Base-by-base conservation (phyloP, 2,113 vertebrate genomes). In the Microtus richardsoni region DNA sequence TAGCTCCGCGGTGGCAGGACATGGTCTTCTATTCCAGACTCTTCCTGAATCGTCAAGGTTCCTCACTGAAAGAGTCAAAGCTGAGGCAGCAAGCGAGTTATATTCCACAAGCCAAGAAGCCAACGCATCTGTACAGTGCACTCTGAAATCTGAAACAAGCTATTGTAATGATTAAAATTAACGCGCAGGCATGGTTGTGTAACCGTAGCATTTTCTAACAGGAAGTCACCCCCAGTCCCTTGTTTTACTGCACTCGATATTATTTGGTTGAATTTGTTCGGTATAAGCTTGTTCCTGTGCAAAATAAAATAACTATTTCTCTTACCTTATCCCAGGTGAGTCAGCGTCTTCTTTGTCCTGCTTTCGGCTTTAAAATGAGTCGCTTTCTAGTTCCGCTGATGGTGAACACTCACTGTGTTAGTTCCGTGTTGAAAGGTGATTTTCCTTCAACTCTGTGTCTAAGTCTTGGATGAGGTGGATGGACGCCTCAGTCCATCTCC, bases 301-400 rank as follows among this genome's bases (percentile, higher is more conserved):
- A 98, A 99, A 98, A 98, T 99, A 98, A 99, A 99, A 99, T 99
- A 99, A 99, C 99, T 99, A 99, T 99, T 99, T 99, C 98, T 99
- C 99, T 99, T 99, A 99, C 98, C 98, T 98, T 98, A 98, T 75
- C 33, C 95, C 64, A 64, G 77, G 8, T 92, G n/a, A 60, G 66
- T 95, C 77, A 58, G 10, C 83, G 26, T 94, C 77, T 68, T 60
- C 13, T 68, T 88, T 44, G 6, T 86, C 36, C 52, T 47, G 70
- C 77, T 68, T 44, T 36, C 49, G 60, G 21, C 2, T 70, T 89
- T 73, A 70, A 7, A 30, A 28, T 16, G 70, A 87, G 89, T 21
- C 93, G 26, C 73, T 91, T 88, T 82, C 82, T 64, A 47, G 71
- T 64, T 66, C 47, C 85, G 22, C 73, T 93, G 79, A 52, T 85